Conservation (phyloP, 2,797 vertebrate species). For the Novumbra hubbsi region DNA sequence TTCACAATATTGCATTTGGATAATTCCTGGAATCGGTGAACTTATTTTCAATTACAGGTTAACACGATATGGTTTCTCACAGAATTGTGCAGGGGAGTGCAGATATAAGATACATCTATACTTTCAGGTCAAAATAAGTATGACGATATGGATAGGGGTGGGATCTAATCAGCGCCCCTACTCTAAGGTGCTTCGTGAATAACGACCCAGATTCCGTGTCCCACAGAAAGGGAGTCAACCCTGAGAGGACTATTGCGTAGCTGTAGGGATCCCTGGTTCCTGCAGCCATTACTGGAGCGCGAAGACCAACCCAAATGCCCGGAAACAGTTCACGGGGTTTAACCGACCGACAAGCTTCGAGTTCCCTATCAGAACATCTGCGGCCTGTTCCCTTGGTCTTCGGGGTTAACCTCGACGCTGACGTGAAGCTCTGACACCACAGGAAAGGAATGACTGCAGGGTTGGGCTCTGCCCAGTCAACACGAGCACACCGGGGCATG, state of each 20-base stretch:
- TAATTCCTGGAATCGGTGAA: too few relatives aligned
- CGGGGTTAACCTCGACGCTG: slow-evolving; percentile 21
- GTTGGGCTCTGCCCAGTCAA: background rate
- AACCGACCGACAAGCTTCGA: background rate
- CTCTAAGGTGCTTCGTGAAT: background rate
- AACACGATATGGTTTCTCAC: too few relatives aligned
- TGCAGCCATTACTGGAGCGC: background rate
- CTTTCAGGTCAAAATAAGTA: background rate
- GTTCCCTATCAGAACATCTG: slow-evolving; percentile 11
- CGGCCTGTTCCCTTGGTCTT: slow-evolving; percentile 6
- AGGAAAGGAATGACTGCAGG: slow-evolving; percentile 4
- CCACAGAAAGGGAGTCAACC: background rate
- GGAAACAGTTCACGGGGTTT: slow-evolving; percentile 2
- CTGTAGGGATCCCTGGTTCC: background rate
- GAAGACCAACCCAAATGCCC: background rate
- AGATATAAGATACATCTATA: background rate
- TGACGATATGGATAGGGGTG: background rate
- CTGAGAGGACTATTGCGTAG: background rate
- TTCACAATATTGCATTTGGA: too few relatives aligned
- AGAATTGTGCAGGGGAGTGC: background rate
- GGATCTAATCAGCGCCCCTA: background rate
- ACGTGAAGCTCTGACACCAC: slow-evolving; percentile 17
- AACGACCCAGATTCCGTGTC: background rate
- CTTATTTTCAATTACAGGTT: too few relatives aligned
- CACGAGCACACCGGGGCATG: background rate